phyloP scores from a whole-genome alignment of 1,140 invertebrate genomes.

The Dreissena rostriformis region DNA sequence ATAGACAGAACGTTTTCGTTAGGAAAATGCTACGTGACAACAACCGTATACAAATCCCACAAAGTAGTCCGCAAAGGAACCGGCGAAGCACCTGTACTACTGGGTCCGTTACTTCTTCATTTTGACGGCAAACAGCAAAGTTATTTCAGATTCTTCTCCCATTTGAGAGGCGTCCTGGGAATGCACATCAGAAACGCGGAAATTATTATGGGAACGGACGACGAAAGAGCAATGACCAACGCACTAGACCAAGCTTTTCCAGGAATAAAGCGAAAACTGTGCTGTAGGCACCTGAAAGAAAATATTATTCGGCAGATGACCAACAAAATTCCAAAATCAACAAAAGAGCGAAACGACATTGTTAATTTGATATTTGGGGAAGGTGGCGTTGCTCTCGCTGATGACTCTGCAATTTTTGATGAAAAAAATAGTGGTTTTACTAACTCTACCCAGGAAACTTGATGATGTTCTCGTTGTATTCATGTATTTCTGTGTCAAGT shows the following conservation, averaged over 20 bases:
- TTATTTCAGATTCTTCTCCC: slow-evolving; percentile 29
- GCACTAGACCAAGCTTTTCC: slow-evolving; percentile 43
- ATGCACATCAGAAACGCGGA: slow-evolving; percentile 10
- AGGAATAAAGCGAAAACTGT: slow-evolving; percentile 4
- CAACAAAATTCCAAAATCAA: slow-evolving; percentile 23
- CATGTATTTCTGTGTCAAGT: too few relatives aligned
- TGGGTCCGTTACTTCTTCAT: slow-evolving; percentile 49
- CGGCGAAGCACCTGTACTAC: slow-evolving; percentile 33
- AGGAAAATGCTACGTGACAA: slow-evolving; percentile 40
- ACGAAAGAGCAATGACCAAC: slow-evolving; percentile 56
- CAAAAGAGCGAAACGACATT: slow-evolving; percentile 9
- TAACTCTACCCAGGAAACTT: too few relatives aligned
- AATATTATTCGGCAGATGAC: slow-evolving; percentile 44
- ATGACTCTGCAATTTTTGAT: slow-evolving; percentile 22
- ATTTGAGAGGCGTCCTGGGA: not conserved
- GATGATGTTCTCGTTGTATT: too few relatives aligned
- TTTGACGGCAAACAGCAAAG: slow-evolving; percentile 36
- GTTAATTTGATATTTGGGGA: slow-evolving; percentile 27
- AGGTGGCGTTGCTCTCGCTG: slow-evolving; percentile 15
- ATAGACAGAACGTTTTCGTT: slow-evolving; percentile 44
- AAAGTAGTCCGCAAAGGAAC: slow-evolving; percentile 28
- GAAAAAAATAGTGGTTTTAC: slow-evolving; percentile 8
- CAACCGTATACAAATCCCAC: slow-evolving; percentile 41
- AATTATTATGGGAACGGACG: slow-evolving; percentile 46
- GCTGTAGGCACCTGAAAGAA: slow-evolving; percentile 56